phyloP scores from a whole-genome alignment of 2,113 vertebrate species.

The Kryptolebias marmoratus region DNA sequence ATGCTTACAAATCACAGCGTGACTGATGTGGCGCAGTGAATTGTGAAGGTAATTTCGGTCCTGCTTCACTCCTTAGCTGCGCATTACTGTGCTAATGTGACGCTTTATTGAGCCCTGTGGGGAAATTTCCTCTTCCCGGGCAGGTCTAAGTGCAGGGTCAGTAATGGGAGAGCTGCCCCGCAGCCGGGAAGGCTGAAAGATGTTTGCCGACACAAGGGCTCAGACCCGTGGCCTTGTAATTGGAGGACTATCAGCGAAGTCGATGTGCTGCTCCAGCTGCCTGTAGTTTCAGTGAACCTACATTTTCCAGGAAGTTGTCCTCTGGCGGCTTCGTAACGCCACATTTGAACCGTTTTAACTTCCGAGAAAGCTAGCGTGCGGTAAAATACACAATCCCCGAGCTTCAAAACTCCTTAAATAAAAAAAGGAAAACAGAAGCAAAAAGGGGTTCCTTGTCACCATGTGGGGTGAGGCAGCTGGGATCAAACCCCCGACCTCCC shows the following conservation, averaged over 20 bases:
- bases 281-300: neutral
- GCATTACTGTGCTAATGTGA: slow-evolving; percentile 72
- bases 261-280: slow-evolving; percentile 10
- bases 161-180: slow-evolving; percentile 34
- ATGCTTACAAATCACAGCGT: slow-evolving; percentile 45
- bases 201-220: slow-evolving; percentile 16
- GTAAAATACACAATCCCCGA: neutral
- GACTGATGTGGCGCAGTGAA: slow-evolving; percentile 56
- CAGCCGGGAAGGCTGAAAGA: slow-evolving; percentile 57
- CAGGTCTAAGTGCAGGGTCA: slow-evolving; percentile 62
- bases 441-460: no score
- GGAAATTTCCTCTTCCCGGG: slow-evolving; percentile 53
- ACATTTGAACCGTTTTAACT: neutral
- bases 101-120: slow-evolving; percentile 70
- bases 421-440: no score
- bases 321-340: neutral
- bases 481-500: no score
- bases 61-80: slow-evolving; percentile 50
- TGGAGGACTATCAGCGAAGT: slow-evolving; percentile 37
- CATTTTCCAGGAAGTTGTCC: neutral
- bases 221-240: slow-evolving; percentile 9
- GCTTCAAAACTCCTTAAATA: neutral
- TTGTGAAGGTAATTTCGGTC: slow-evolving; percentile 64
- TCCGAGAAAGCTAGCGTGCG: neutral
- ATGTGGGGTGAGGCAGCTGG: no score